These are phyloP conservation scores for Pterophyllum scalare DNA, from an alignment of 2,113 vertebrate species.

Conservation along the genomic window DNA sequence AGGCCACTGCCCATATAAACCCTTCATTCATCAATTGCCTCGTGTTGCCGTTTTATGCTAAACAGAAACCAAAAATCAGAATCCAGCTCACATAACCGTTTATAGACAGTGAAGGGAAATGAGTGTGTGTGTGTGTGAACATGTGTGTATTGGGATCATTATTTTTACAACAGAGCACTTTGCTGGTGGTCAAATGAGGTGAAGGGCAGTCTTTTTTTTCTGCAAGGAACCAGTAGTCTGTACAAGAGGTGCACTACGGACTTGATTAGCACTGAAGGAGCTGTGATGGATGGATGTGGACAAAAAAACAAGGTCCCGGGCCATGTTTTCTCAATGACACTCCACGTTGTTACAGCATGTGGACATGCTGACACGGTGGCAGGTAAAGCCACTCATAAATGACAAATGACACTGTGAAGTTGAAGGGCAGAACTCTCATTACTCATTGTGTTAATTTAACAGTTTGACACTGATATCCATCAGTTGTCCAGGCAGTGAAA, in stretches of 20 bases:
- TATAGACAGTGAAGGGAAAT: neutral
- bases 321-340: conserved; percentile 41
- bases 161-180: neutral
- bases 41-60: conserved; percentile 50
- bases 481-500: conserved; percentile 34
- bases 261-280: conserved; percentile 20
- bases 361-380: conserved; percentile 43
- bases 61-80: conserved; percentile 44
- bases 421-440: conserved; percentile 63
- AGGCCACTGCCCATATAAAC: conserved; percentile 70
- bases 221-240: neutral
- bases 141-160: neutral
- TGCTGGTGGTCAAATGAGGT: conserved; percentile 25
- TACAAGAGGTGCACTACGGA: neutral
- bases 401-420: conserved; percentile 48
- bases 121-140: neutral
- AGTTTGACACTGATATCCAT: conserved; percentile 57
- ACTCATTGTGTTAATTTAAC: conserved; percentile 49
- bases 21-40: conserved; percentile 65
- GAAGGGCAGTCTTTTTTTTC: conserved; percentile 27
- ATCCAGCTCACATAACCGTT: conserved; percentile 30
- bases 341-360: conserved; percentile 18
- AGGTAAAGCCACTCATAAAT: conserved; percentile 49
- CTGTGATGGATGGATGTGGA: conserved; percentile 65
- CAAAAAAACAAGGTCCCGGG: conserved; percentile 44